Base-by-base conservation (phyloP, 2,797 vertebrate species). In the Sitta carolinensis region DNA sequence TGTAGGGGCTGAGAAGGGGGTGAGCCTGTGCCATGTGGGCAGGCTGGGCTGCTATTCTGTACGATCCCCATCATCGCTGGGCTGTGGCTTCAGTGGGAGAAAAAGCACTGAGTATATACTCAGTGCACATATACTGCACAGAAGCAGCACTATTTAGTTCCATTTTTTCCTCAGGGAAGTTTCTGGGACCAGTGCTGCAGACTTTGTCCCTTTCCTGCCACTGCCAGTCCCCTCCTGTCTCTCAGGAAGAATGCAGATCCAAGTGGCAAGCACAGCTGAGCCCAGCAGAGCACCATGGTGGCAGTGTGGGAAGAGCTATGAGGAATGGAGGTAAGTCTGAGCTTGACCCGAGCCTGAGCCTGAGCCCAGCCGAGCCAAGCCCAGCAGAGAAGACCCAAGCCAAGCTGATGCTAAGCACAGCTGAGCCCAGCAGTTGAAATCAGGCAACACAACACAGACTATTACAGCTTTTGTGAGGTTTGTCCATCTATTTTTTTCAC, bases 321-420 rank as follows among this genome's bases (percentile, higher is more conserved):
- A 43, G 59, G 69, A 62, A 48, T 12, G 1, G 22, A 74, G 21
- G 30, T 8, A 9, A 45, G 43, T 20, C 43, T 45, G 43, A 45
- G 43, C 43, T 19, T 18, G 16, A 42, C 45, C 45, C 21, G 45
- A 47, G 45, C 45, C 45, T 22, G 5, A 22, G n/a, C 27, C 67
- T 9, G 10, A 48, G 51, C 30, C 42, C 18, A 70, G 38, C 66
- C 0, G 1, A 61, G 21, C 64, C 30, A 16, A 51, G 55, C n/a
- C 27, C 20, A 48, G 59, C 1, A 0, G 34, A 72, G 43, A 22
- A 47, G 20, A 40, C 20, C 16, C 0, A 0, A 48, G 20, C 20
- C 8, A 8, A 30, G 30, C 34, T 64, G 20, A 25, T 34, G 30
- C 9, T 40, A 27, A 34, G 7, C 16, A 25, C 20, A 64, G 34